Percentiles rank a stretch among this genome's conserved stretches.
Conservation (phyloP, 2,113 vertebrate species). For the Parotia lawesii region DNA sequence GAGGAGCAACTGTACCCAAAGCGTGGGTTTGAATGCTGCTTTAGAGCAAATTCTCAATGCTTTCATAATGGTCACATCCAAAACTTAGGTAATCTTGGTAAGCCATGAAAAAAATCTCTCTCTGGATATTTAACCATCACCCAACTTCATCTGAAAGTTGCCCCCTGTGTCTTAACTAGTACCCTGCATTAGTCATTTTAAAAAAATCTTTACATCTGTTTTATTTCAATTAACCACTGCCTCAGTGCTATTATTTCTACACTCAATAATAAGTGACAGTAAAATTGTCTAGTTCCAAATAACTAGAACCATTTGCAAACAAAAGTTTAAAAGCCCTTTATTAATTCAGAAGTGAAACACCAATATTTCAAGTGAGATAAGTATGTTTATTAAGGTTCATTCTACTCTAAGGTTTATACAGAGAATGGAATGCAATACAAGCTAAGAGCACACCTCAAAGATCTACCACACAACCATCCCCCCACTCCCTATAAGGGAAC, state of each 20-base stretch:
- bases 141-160: not conserved
- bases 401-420: conserved; percentile 67
- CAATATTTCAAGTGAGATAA: conserved; percentile 59
- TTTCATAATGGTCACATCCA: not conserved
- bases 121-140: not conserved
- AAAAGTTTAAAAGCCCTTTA: conserved; percentile 50
- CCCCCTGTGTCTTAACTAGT: not conserved
- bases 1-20: not conserved
- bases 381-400: conserved; percentile 62
- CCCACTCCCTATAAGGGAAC: conserved; percentile 65
- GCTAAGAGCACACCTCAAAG: conserved; percentile 59
- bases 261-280: not conserved
- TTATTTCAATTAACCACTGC: not conserved
- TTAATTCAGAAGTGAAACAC: conserved; percentile 62
- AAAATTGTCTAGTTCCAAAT: not conserved
- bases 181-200: not conserved
- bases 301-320: conserved; percentile 26
- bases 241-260: not conserved
- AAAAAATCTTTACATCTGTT: not conserved
- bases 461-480: conserved; percentile 56
- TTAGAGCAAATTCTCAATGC: not conserved
- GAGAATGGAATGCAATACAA: conserved; percentile 70
- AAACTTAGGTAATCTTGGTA: not conserved
- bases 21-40: accelerated
- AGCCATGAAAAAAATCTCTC: not conserved